Evolutionary conservation across 2,797 vertebrate genomes (phyloP).

Genomic region (Siniperca scherzeri): DNA sequence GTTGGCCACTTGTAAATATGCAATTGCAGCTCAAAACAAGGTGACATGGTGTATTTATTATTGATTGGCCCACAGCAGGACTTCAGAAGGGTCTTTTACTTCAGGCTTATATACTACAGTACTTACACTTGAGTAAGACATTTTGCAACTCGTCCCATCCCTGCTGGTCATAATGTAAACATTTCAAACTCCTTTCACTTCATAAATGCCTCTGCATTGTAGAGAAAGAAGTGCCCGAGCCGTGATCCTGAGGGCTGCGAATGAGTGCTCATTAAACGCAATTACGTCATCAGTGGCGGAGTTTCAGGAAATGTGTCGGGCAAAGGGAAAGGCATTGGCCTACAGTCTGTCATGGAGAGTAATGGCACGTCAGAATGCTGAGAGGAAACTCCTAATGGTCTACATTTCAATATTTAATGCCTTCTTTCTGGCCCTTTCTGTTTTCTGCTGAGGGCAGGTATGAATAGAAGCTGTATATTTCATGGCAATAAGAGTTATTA

Average conservation of each 20-base stretch:
- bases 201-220: too few relatives aligned
- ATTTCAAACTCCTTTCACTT: slow-evolving; percentile 17
- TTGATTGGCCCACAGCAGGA: slow-evolving; percentile 10
- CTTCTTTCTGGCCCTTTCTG: slow-evolving; percentile 69
- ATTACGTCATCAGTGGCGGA: slow-evolving; percentile 55
- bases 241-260: slow-evolving; percentile 35
- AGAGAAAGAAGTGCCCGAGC: slow-evolving; percentile 20
- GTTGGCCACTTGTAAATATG: slow-evolving; percentile 29
- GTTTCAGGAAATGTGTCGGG: slow-evolving; percentile 63
- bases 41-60: slow-evolving; percentile 9
- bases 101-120: neutral
- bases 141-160: slow-evolving; percentile 22
- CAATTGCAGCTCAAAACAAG: slow-evolving; percentile 17
- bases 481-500: slow-evolving; percentile 68
- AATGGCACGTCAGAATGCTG: slow-evolving; percentile 73
- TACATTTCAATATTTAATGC: slow-evolving; percentile 83
- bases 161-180: slow-evolving; percentile 40
- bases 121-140: neutral
- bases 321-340: slow-evolving; percentile 63
- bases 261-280: slow-evolving; percentile 64
- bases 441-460: slow-evolving; percentile 71
- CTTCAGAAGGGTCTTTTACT: neutral
- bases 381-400: slow-evolving; percentile 82
- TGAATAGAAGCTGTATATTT: slow-evolving; percentile 69
- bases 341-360: slow-evolving; percentile 70